Evolutionary conservation across 1,140 invertebrate genomes (phyloP).

Genomic region (Drosophila ohnishii): DNA sequence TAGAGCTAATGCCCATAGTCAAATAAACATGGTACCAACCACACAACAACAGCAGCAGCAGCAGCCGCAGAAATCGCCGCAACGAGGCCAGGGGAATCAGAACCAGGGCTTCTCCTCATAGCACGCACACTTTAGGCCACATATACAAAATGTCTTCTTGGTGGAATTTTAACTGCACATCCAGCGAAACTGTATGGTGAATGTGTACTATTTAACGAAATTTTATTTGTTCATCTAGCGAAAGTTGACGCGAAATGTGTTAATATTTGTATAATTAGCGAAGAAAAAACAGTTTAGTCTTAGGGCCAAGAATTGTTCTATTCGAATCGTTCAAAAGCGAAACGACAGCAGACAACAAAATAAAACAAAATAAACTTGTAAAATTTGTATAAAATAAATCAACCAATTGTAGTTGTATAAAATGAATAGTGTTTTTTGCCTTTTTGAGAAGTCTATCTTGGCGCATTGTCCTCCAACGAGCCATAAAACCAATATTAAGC

Average conservation of each 20-base stretch:
- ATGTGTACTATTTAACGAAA: slow-evolving; percentile 26
- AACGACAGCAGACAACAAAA: slow-evolving; percentile 8
- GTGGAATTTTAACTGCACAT: slow-evolving; percentile 64
- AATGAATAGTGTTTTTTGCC: slow-evolving; percentile 61
- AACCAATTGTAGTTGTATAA: slow-evolving; percentile 50
- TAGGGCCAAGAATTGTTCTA: slow-evolving; percentile 30
- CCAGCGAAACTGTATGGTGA: background rate
- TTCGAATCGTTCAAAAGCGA: slow-evolving; percentile 21
- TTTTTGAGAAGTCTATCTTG: slow-evolving; percentile 75
- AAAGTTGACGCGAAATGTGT: slow-evolving; percentile 7
- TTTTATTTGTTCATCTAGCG: slow-evolving; percentile 11
- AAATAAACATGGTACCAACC: slow-evolving; percentile 50
- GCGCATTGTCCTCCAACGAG: slow-evolving; percentile 69
- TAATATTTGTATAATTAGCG: slow-evolving; percentile 62
- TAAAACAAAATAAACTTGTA: slow-evolving; percentile 36
- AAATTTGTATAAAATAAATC: slow-evolving; percentile 63
- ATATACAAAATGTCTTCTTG: slow-evolving; percentile 72
- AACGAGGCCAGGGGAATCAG: slow-evolving; percentile 41
- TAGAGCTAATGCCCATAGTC: slow-evolving; percentile 49
- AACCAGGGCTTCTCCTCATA: slow-evolving; percentile 62
- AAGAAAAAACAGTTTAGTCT: slow-evolving; percentile 51
- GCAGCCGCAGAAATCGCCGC: slow-evolving; percentile 48
- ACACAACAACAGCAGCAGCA: slow-evolving; percentile 38
- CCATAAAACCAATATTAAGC: slow-evolving; percentile 35
- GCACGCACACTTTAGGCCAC: slow-evolving; percentile 51